Base-by-base conservation (phyloP, 37 sponge, comb jelly and placozoan genomes). In the Ianthella basta region DNA sequence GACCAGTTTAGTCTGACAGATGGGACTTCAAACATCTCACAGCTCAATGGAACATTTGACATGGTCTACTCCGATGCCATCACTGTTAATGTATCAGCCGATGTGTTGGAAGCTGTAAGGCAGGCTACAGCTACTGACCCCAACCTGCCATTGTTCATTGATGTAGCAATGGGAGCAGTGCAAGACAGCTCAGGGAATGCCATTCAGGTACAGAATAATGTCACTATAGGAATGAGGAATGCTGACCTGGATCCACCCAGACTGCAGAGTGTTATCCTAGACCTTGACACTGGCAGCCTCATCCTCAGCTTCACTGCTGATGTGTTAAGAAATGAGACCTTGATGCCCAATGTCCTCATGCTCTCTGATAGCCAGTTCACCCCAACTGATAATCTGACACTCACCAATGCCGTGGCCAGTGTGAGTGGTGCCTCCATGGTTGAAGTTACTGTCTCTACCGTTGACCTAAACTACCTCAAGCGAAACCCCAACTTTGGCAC, bases 231-330 rank as follows among this genome's bases (percentile, higher is more conserved):
- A 19, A 61, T 50, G 14, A 83, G 86, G 61, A 93, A 86, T 87
- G 91, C 87, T 35, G 97, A 96, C 56, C 82, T 89, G 0, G 70
- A 84, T 27, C 88, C 86, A 34, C 94, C 97, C 32, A 50, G 23
- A 15, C 69, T 96, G 18, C 25, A 44, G 0, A 79, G 80, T 23
- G 91, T 87, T 85, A 86, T 91, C 4, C 85, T 96, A 60, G 92
- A 96, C 36, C 69, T 96, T 55, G 41, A 96, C 83, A 60, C 18
- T 67, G 97, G 92, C 23, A 32, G 15, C 0, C n/a, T 93, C 16
- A 85, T 55, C 23, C 70, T 96, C 13, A 89, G 87, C 16, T 97
- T 94, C 72, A 77, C 85, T 90, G 91, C 92, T 38, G 86, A 55
- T 27, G 80, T 97, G 14, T 68, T 83, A 27, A 34, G 38, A 0